A percentile compares a stretch with the other conserved stretches of the same genome.
Conservation (phyloP, 1,140 invertebrate genomes). For the Camponotus floridanus region DNA sequence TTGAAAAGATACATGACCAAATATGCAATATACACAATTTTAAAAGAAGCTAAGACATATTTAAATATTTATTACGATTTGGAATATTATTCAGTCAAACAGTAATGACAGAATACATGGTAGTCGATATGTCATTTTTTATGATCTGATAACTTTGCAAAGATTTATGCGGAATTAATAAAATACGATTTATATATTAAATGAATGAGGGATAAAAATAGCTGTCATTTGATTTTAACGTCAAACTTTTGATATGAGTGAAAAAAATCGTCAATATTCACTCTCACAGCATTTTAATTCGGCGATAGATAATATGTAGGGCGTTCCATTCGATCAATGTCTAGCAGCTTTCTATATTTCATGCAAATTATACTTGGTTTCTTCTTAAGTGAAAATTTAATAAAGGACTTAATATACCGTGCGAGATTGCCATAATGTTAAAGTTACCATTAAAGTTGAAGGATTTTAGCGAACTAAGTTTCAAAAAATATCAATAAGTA, state of each 20-base stretch:
- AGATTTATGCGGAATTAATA: constrained; percentile 12
- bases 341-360: constrained; percentile 22
- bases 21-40: background rate
- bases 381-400: constrained; percentile 52
- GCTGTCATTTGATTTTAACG: background rate
- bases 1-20: background rate
- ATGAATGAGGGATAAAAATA: too few species aligned
- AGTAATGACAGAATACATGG: background rate
- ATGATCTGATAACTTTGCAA: background rate
- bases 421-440: constrained; percentile 50
- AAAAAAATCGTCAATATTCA: constrained; percentile 24
- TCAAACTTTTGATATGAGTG: background rate
- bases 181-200: background rate
- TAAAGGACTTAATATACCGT: constrained; percentile 39
- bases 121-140: constrained; percentile 1
- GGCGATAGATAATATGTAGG: constrained; percentile 9
- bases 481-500: constrained; percentile 52
- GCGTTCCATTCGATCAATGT: background rate
- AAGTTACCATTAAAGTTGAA: constrained; percentile 44
- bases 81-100: background rate
- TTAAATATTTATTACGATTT: background rate
- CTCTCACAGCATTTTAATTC: constrained; percentile 8
- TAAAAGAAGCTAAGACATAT: background rate
- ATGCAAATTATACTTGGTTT: constrained; percentile 48
- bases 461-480: constrained; percentile 46